phyloP scores from a whole-genome alignment of 2,113 vertebrate species.

The Anas platyrhynchos region DNA sequence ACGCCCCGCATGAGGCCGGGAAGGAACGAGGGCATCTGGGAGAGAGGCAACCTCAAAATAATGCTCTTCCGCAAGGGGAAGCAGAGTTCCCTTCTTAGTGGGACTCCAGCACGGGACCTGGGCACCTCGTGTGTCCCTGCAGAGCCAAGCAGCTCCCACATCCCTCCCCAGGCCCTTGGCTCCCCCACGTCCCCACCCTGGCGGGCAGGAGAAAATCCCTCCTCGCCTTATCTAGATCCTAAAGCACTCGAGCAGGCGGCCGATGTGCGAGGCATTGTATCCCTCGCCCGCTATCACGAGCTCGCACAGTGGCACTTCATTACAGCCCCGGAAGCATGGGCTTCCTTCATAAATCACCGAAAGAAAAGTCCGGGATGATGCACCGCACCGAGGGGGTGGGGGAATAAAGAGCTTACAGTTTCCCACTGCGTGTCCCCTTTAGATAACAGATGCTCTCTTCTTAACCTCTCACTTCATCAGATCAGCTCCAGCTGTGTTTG shows the following conservation, averaged over 20 bases:
- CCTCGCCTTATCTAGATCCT: not conserved
- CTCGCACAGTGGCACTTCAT: slow-evolving; percentile 62
- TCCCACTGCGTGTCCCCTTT: slow-evolving; percentile 60
- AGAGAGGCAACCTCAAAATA: rapidly evolving
- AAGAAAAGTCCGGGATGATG: slow-evolving; percentile 64
- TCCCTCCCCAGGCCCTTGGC: not conserved
- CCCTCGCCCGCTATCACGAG: slow-evolving; percentile 47
- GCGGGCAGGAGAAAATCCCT: not conserved
- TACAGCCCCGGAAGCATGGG: slow-evolving; percentile 53
- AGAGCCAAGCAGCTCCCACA: rapidly evolving
- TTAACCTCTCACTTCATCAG: slow-evolving; percentile 83
- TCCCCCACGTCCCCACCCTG: rapidly evolving
- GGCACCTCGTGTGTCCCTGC: rapidly evolving
- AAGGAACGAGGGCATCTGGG: not conserved
- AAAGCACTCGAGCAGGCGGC: slow-evolving; percentile 44
- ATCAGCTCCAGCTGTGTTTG: slow-evolving; percentile 83
- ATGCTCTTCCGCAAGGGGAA: not conserved
- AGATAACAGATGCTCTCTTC: slow-evolving; percentile 78
- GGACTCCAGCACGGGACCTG: not conserved
- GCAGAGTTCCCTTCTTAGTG: not conserved
- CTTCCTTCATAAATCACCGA: slow-evolving; percentile 67
- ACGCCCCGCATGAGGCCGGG: no score
- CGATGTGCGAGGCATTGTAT: slow-evolving; percentile 15
- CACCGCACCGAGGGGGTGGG: not conserved
- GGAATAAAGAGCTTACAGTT: slow-evolving; percentile 69